These are phyloP conservation scores for Drepana arcuata DNA, from an alignment of 1,140 invertebrate genomes.

Conservation along the genomic window DNA sequence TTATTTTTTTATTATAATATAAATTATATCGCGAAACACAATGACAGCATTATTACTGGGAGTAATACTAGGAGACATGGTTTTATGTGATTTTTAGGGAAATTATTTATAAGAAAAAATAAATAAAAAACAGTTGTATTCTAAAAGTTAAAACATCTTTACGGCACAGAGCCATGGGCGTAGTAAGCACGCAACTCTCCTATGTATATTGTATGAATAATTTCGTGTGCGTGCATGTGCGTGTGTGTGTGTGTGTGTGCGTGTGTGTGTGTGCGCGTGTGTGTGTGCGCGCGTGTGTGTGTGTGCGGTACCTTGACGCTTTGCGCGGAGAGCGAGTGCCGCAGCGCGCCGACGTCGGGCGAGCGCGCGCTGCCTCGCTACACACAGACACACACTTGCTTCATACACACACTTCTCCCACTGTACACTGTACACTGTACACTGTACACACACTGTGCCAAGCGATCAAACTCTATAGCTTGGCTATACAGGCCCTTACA, in stretches of 20 bases:
- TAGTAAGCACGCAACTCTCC: no score
- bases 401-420: not conserved
- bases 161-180: not conserved
- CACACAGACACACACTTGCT: no score
- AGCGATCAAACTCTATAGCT: no score
- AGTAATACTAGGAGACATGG: no score
- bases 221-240: no score
- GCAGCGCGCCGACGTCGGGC: slow-evolving; percentile 18
- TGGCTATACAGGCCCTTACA: no score
- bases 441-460: no score
- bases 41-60: no score
- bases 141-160: not conserved
- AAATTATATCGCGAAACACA: no score
- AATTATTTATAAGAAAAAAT: not conserved
- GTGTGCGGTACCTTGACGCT: slow-evolving; percentile 51
- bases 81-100: not conserved
- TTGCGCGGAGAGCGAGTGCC: slow-evolving; percentile 61
- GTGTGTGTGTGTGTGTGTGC: slow-evolving; percentile 5
- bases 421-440: no score
- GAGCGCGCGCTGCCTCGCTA: not conserved
- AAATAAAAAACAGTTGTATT: not conserved
- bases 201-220: no score
- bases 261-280: slow-evolving; percentile 1
- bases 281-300: slow-evolving; percentile 1
- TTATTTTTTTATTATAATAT: no score